A percentile compares a stretch with the other conserved stretches of the same genome.
These are phyloP conservation scores for Anableps anableps DNA, from an alignment of 2,797 vertebrate species.

Conservation along the genomic window DNA sequence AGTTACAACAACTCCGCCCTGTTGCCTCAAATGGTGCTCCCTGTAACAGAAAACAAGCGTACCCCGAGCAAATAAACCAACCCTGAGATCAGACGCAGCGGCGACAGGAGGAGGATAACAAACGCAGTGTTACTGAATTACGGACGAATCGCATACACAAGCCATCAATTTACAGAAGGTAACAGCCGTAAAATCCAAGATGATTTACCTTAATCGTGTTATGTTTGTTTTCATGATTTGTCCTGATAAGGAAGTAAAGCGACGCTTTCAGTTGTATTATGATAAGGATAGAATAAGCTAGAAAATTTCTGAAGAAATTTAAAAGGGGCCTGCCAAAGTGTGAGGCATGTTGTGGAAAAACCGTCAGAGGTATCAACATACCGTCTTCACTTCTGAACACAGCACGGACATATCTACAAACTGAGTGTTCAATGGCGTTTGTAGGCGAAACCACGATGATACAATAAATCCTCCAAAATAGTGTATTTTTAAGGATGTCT, in stretches of 20 bases:
- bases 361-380: too few relatives aligned
- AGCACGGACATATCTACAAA: too few relatives aligned
- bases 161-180: slow-evolving; percentile 34
- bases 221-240: too few relatives aligned
- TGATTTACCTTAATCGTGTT: background rate
- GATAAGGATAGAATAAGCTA: background rate
- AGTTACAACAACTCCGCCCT: background rate
- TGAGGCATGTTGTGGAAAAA: too few relatives aligned
- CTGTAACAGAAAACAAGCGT: slow-evolving; percentile 43
- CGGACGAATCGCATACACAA: background rate
- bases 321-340: too few relatives aligned
- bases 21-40: background rate
- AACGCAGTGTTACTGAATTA: background rate
- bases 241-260: background rate
- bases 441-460: too few relatives aligned
- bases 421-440: too few relatives aligned
- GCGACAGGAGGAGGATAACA: background rate
- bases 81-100: background rate
- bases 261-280: background rate
- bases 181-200: background rate
- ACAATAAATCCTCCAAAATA: too few relatives aligned
- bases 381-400: too few relatives aligned
- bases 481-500: too few relatives aligned
- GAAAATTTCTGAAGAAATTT: too few relatives aligned
- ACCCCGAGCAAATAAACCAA: slow-evolving; percentile 2